Percentiles rank a stretch among this genome's conserved stretches.
Conservation (phyloP, 2,888 invertebrate genomes). For the Bombyx huttoni region DNA sequence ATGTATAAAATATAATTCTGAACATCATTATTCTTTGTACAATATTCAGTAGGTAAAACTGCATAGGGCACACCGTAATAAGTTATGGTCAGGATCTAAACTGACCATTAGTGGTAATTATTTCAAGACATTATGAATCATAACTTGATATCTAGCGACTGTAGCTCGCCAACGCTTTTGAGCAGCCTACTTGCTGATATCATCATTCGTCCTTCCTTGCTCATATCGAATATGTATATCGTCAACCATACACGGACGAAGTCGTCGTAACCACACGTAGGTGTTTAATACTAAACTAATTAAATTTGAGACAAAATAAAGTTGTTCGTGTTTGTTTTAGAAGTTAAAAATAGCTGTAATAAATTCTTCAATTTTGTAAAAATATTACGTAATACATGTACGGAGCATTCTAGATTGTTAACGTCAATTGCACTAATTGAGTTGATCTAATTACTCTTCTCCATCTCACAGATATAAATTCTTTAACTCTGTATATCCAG, state of each 20-base stretch:
- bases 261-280: slow-evolving; percentile 4
- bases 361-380: neutral
- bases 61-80: too few species aligned
- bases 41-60: too few species aligned
- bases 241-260: neutral
- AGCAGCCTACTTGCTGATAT: slow-evolving; percentile 14
- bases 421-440: slow-evolving; percentile 13
- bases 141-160: neutral
- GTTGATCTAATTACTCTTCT: slow-evolving; percentile 11
- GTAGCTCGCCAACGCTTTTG: slow-evolving; percentile 14
- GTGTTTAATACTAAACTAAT: slow-evolving; percentile 3
- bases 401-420: neutral
- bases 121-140: neutral
- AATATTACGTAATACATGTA: neutral
- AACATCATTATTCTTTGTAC: too few species aligned
- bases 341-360: neutral
- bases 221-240: neutral
- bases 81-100: too few species aligned
- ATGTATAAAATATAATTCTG: too few species aligned
- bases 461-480: neutral
- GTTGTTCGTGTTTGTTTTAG: neutral
- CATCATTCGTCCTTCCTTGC: slow-evolving; percentile 16
- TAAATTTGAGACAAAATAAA: neutral
- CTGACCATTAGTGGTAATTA: neutral
- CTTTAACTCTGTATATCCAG: neutral